These are phyloP conservation scores for Entosphenus tridentatus DNA, from an alignment of 2,113 vertebrate species.

Conservation along the genomic window DNA sequence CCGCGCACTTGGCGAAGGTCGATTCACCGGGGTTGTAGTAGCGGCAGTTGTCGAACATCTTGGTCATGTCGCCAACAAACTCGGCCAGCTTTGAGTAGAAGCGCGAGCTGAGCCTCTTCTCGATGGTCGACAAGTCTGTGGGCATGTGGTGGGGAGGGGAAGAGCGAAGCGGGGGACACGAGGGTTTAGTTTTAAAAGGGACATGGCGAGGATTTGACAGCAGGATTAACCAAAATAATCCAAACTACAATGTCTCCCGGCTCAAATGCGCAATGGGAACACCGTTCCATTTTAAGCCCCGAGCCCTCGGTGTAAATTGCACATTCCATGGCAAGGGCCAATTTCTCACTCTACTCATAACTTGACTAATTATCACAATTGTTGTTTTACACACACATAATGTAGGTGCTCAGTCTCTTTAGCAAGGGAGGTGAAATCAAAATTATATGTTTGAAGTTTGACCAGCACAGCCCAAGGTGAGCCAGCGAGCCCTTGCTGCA, in stretches of 20 bases:
- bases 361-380: conserved; percentile 8
- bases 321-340: conserved; percentile 1
- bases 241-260: background rate
- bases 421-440: conserved; percentile 9
- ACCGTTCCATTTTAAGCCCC: background rate
- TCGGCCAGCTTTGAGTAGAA: conserved; percentile 93
- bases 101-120: conserved; percentile 60
- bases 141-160: conserved; percentile 6
- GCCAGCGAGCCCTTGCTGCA: background rate
- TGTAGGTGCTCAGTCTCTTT: too few species aligned
- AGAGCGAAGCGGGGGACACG: background rate
- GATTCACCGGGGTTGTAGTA: conserved; percentile 98
- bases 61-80: conserved; percentile 99
- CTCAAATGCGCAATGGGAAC: background rate
- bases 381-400: too few species aligned
- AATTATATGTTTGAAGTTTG: background rate
- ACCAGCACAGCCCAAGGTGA: background rate
- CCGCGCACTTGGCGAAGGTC: conserved; percentile 89
- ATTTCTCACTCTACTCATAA: background rate
- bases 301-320: conserved; percentile 6
- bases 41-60: conserved; percentile 99
- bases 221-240: conserved; percentile 1
- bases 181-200: background rate
- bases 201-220: too few species aligned
- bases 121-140: conserved; percentile 86